Base-by-base conservation (phyloP, 2,888 invertebrate species). In the Mythimna vitellina region DNA sequence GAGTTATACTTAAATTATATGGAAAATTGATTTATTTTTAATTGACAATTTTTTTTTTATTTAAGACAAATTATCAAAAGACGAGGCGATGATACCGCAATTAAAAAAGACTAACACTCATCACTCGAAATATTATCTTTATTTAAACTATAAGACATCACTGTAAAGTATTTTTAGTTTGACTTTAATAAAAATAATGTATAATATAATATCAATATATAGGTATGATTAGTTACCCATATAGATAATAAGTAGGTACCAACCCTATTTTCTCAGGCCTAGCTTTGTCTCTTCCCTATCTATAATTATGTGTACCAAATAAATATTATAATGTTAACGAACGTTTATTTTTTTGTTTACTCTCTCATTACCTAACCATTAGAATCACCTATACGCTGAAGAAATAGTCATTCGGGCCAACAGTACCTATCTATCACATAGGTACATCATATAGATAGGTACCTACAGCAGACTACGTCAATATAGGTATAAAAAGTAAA, bases 261-360 rank as follows among this genome's bases (percentile, higher is more conserved):
- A 25, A 29, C 25, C 9, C 12, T 35, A 35, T 57, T 5, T 78
- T 70, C n/a, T 75, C 32, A 70, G 20, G 46, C 29, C 53, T 58
- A 79, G 35, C 22, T 51, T 35, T 57, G 32, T 54, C 58, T 54
- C 20, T 56, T 61, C 49, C n/a, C 22, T 14, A 35, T 38, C 46
- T 51, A 35, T 77, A 46, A 46, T 17, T 46, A 46, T 46, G 46
- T 46, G 6, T 60, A 49, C 46, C 32, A 10, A 76, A 65, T 76
- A 76, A 79, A 76, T 73, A 54, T 73, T 76, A 42, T 3, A 38
- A 65, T 61, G 54, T 65, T 56, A 3, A 35, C 51, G 35, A 70
- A 12, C 9, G 0, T 0, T 20, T n/a, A 25, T 53, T 29, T 17
- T 14, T 63, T 73, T 38, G 6, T 56, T 35, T 32, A 0, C 10